Base-by-base conservation (phyloP, 1,140 invertebrate genomes). In the Diorhabda carinulata region DNA sequence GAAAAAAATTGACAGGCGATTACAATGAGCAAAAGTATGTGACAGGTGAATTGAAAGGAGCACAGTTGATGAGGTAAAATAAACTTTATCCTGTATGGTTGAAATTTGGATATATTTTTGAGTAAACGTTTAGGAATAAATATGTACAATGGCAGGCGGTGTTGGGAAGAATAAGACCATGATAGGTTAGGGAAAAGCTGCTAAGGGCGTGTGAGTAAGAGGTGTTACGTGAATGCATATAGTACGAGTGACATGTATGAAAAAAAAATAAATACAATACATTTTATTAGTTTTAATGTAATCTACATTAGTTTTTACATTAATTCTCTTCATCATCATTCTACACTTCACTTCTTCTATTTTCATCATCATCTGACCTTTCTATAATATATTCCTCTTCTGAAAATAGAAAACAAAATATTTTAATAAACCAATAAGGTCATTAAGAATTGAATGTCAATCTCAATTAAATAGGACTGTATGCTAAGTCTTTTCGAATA, bases 381-480 rank as follows among this genome's bases (percentile, higher is more conserved):
- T 69, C 68, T 25, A 57, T 40, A 69, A 10, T 60, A 43, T 58
- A 52, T 66, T 70, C 68, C 7, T 66, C 58, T n/a, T 70, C 68
- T 70, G 58, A 65, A 70, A 70, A 60, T 2, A 61, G 61, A 60
- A 61, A 70, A 70, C 44, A 59, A 47, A 57, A 60, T 61, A 60
- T 60, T 25, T 25, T 25, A 25, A 25, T 70, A 25, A 42, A 70
- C 61, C 57, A 43, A 70, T 66, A 57, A 66, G 41, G 47, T 66
- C 42, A 45, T 70, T 66, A 61, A 43, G 60, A 58, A 70, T 70
- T 59, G 64, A 59, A 65, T 70, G 8, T 70, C 58, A 2, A 45
- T 63, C 61, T 69, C 68, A 70, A 61, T 70, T 70, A 66, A 6
- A 66, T 70, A 70, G 57, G 68, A 66, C 68, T 66, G 52, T 43